Base-by-base conservation (phyloP, 2,888 invertebrate species). In the Macaria notata region DNA sequence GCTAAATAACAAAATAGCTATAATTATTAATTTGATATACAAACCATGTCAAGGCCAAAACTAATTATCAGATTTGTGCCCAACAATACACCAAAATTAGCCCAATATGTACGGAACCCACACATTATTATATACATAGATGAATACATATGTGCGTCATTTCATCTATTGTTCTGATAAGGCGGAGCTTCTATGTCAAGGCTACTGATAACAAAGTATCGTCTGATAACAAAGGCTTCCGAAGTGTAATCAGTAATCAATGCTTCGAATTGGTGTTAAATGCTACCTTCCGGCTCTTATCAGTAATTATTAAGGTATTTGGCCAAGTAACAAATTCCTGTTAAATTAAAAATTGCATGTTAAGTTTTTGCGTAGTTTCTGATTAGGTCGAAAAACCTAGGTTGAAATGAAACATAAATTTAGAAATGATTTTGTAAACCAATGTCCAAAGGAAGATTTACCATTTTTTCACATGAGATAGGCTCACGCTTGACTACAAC, bases 161-260 rank as follows among this genome's bases (percentile, higher is more conserved):
- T 42, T 39, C 45, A n/a, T 9, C n/a, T 41, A 41, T 59, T 54
- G 54, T 54, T 54, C 54, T 59, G 54, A 59, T 59, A 54, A 59
- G 43, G 45, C 38, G 45, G 39, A 45, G 33, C 36, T 44, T 48
- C 47, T 48, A n/a, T 44, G 58, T 54, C 58, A 52, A 49, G 59
- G 59, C 4, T 3, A 48, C 9, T 54, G 59, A 59, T 59, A 59
- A 59, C 59, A 59, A 59, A 54, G 59, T 46, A 50, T 50, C 29
- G 42, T 8, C 31, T 49, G 49, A 53, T 53, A 53, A 53, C 52
- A 52, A 51, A 46, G 46, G 41, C 36, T 45, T 30, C 57, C 52
- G 43, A 58, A 46, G 42, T 9, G 7, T 31, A 52, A 56, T 56
- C 51, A 45, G 46, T 50, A 56, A 50, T 50, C 42, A 42, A 8